Conservation (phyloP, 2,888 invertebrate species). For the Tenthredo scrophulariae region DNA sequence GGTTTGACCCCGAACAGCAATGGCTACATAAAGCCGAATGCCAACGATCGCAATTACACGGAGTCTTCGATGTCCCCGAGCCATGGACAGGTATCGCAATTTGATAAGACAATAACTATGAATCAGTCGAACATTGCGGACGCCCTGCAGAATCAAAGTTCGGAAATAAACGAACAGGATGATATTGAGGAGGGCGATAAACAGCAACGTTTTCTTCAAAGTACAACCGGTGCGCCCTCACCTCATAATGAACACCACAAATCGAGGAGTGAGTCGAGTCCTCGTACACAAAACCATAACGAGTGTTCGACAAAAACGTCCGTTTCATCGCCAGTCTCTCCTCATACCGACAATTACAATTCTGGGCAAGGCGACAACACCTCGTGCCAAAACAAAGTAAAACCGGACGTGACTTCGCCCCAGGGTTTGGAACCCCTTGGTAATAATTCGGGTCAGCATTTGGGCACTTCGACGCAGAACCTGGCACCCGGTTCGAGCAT, state of each 20-base stretch:
- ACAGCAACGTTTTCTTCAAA: not conserved
- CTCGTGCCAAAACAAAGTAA: slow-evolving; percentile 44
- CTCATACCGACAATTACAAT: slow-evolving; percentile 36
- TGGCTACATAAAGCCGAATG: slow-evolving; percentile 66
- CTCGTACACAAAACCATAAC: slow-evolving; percentile 27
- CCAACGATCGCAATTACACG: slow-evolving; percentile 59
- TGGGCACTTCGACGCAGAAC: slow-evolving; percentile 37
- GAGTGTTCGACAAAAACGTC: slow-evolving; percentile 1
- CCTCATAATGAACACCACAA: slow-evolving; percentile 8
- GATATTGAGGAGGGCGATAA: not conserved
- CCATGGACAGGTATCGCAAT: slow-evolving; percentile 59
- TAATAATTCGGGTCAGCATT: slow-evolving; percentile 33
- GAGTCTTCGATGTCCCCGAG: slow-evolving; percentile 50
- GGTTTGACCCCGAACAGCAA: slow-evolving; percentile 65
- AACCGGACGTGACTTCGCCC: slow-evolving; percentile 23
- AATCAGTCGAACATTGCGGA: slow-evolving; percentile 70
- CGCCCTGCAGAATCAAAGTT: slow-evolving; percentile 58
- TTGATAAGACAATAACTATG: slow-evolving; percentile 68
- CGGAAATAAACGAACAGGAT: slow-evolving; percentile 2
- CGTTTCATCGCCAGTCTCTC: slow-evolving; percentile 8
- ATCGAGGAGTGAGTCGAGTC: not conserved
- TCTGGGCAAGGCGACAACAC: slow-evolving; percentile 36
- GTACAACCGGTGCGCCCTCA: not conserved
- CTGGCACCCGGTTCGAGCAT: slow-evolving; percentile 83
- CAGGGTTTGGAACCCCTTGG: slow-evolving; percentile 13